Percentiles rank a stretch among this genome's conserved stretches.
These are phyloP conservation scores for Myiozetetes cayanensis DNA, from an alignment of 2,113 vertebrate species.

Conservation along the genomic window DNA sequence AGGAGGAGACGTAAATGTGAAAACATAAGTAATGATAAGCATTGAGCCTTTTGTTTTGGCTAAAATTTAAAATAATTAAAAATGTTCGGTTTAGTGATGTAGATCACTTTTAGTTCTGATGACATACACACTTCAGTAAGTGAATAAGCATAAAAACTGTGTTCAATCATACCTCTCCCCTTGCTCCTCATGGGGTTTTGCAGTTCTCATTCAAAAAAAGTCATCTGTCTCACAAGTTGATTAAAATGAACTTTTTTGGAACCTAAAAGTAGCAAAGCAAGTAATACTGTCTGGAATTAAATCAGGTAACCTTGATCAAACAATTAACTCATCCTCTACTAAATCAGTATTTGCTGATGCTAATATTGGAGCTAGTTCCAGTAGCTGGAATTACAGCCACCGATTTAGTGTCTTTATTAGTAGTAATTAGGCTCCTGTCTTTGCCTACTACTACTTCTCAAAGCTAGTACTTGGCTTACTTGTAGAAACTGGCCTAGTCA, in stretches of 20 bases:
- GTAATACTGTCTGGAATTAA: slow-evolving; percentile 3
- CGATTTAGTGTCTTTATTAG: slow-evolving; percentile 6
- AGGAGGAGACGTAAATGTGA: not conserved
- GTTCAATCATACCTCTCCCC: not conserved
- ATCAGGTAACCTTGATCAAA: slow-evolving; percentile 20
- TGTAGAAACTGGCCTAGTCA: not conserved
- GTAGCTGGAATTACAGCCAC: not conserved
- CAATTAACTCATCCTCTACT: slow-evolving; percentile 37
- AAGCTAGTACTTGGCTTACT: not conserved
- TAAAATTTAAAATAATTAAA: not conserved
- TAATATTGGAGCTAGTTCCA: slow-evolving; percentile 7
- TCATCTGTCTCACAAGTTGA: not conserved
- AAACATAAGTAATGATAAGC: not conserved
- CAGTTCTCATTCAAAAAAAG: not conserved
- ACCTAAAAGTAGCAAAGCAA: slow-evolving; percentile 11
- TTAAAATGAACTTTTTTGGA: slow-evolving; percentile 24
- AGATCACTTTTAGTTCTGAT: not conserved
- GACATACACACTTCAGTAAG: not conserved
- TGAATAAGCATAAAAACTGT: not conserved
- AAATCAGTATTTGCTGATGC: slow-evolving; percentile 41
- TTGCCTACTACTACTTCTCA: not conserved
- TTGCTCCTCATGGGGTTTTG: not conserved
- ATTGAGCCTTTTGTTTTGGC: not conserved
- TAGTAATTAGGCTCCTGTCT: not conserved
- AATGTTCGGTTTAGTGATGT: not conserved